Evolutionary conservation across 2,113 vertebrate species (phyloP), one percentile per base, ranked within the genome.

Genomic region (Gallinago paraguaiae): DNA sequence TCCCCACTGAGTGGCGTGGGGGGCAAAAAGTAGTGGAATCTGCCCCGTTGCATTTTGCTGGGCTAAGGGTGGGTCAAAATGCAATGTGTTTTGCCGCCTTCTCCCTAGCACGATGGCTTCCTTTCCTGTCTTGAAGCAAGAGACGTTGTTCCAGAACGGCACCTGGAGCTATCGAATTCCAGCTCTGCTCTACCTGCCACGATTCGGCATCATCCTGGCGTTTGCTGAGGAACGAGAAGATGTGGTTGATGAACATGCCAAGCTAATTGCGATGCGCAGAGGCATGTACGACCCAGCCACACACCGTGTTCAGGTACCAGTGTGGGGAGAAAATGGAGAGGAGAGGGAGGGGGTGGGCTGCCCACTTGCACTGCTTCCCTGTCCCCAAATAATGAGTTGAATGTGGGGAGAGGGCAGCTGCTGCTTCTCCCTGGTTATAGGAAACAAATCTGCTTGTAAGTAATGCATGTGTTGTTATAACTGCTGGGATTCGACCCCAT

Each of bases 121-220:
- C 0, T 60, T 89, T 61, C 95, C 96, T 0, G 48, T 94, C 79
- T 63, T 98, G 57, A 79, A 93, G 91, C 96, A 89, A 60, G 91
- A 97, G 14, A 84, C 8, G 0, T 19, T 98, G n/a, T 98, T 98
- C 95, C 88, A 6, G 54, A 88, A 90, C 0, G 37, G 92, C 1
- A n/a, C 41, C 15, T 88, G 89, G 20, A 43, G 56, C 88, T 98
- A 97, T 43, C 95, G 98, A 11, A 98, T 98, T 60, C 98, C 98
- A 1, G 98, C 98, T 12, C 97, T 98, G 94, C 97, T 98, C 70
- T 98, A 97, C 90, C 92, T 98, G 94, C 95, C 94, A 0, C 78
- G 64, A 14, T 93, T 94, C 78, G 53, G 87, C 87, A 93, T 94
- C 54, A 91, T 98, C 92, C 93, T 98, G 93, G 98, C 98, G 3